Evolutionary conservation across 2,888 invertebrate species (phyloP).

Genomic region (Sialis lutaria): DNA sequence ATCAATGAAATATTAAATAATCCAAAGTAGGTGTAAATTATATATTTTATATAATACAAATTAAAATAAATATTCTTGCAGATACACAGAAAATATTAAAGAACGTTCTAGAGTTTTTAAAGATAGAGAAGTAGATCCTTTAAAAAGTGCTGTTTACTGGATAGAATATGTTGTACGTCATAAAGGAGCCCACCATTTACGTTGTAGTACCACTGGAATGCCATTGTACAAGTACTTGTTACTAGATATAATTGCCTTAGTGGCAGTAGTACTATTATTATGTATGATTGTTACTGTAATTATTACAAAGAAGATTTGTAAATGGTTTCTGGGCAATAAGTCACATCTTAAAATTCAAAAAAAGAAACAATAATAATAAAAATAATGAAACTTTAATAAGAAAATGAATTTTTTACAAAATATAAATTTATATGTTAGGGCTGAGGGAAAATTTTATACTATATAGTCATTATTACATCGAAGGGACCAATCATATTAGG

Average conservation of each 20-base stretch:
- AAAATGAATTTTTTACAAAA: too few relatives aligned
- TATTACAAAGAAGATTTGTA: too few relatives aligned
- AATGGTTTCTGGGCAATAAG: too few relatives aligned
- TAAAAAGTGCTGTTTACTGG: conserved; percentile 7
- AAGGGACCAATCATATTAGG: too few relatives aligned
- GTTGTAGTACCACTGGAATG: conserved; percentile 1
- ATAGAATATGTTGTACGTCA: conserved; percentile 8
- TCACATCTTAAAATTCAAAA: too few relatives aligned
- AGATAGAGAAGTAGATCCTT: conserved; percentile 5
- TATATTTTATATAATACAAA: not conserved
- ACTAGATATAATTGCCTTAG: conserved; percentile 8
- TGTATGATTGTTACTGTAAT: too few relatives aligned
- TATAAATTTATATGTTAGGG: too few relatives aligned
- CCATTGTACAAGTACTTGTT: conserved; percentile 5
- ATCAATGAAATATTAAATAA: conserved; percentile 24
- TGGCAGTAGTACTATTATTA: too few relatives aligned
- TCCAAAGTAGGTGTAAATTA: conserved; percentile 10
- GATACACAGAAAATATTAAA: conserved; percentile 3
- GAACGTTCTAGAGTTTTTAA: conserved; percentile 2
- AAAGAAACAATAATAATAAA: too few relatives aligned
- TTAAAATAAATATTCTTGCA: conserved; percentile 1
- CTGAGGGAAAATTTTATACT: too few relatives aligned
- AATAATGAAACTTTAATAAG: too few relatives aligned
- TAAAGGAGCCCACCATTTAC: conserved; percentile 4
- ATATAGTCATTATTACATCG: too few relatives aligned